phyloP scores from a whole-genome alignment of 2,113 vertebrate species.

The Peromyscus californicus region DNA sequence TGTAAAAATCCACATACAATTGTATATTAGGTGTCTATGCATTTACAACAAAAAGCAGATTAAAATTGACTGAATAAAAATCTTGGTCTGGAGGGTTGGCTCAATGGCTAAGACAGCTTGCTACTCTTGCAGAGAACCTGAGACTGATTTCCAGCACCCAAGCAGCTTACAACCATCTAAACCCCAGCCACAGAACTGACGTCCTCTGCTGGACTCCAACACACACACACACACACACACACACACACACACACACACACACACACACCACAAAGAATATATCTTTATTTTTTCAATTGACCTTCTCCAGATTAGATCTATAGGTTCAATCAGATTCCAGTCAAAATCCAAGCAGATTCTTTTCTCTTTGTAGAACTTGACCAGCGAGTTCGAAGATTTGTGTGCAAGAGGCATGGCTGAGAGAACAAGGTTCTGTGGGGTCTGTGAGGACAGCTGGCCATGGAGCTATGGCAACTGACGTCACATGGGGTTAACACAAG shows the following conservation, averaged over 20 bases:
- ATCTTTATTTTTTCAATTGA: neutral
- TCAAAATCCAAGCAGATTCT: neutral
- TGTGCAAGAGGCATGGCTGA: neutral
- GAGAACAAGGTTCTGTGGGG: neutral
- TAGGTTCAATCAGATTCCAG: neutral
- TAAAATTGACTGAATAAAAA: neutral
- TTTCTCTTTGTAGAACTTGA: neutral
- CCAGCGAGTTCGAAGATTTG: neutral
- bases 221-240: neutral
- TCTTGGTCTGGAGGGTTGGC: neutral
- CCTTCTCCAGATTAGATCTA: neutral
- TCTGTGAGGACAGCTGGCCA: neutral
- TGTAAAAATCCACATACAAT: neutral
- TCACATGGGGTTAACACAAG: accelerated
- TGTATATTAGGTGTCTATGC: neutral
- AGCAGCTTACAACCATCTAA: neutral
- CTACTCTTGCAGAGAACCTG: neutral
- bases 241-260: neutral
- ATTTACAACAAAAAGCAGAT: neutral
- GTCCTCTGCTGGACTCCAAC: neutral
- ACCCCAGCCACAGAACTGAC: neutral
- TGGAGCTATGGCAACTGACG: neutral
- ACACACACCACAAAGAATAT: neutral
- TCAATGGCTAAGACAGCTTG: neutral
- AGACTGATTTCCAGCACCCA: neutral